A percentile compares a stretch with the other conserved stretches of the same genome.
These are phyloP conservation scores for Coregonus suidteri DNA, from an alignment of 2,797 vertebrate species.

Conservation along the genomic window DNA sequence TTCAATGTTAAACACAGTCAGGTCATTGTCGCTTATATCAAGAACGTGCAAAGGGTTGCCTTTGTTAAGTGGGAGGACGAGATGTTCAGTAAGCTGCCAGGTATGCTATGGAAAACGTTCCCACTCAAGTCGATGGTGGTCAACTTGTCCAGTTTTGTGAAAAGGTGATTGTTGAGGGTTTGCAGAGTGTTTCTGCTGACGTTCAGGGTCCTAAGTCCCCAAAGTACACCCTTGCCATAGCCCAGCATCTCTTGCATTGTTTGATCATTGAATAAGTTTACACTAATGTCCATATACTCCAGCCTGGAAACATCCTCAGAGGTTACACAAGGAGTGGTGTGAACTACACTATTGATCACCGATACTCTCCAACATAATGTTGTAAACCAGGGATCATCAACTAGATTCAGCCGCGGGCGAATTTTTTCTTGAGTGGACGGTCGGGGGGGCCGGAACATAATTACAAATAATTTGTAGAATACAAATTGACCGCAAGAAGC, in stretches of 20 bases:
- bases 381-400: slow-evolving; percentile 10
- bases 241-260: slow-evolving; percentile 66
- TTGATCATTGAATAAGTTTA: slow-evolving; percentile 68
- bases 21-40: slow-evolving; percentile 74
- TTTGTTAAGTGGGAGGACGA: slow-evolving; percentile 61
- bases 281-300: slow-evolving; percentile 72
- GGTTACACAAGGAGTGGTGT: slow-evolving; percentile 65
- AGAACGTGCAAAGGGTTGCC: slow-evolving; percentile 63
- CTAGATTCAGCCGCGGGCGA: too few relatives aligned
- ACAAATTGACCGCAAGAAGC: too few relatives aligned
- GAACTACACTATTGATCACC: slow-evolving; percentile 63
- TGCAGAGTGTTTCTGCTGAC: slow-evolving; percentile 71
- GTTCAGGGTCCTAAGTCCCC: slow-evolving; percentile 68
- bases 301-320: slow-evolving; percentile 50
- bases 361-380: slow-evolving; percentile 60
- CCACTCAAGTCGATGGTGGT: slow-evolving; percentile 73
- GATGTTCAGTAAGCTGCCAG: slow-evolving; percentile 69
- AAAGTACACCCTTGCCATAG: slow-evolving; percentile 28
- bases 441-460: too few relatives aligned
- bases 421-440: too few relatives aligned
- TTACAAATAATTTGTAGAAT: too few relatives aligned
- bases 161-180: slow-evolving; percentile 50
- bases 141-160: slow-evolving; percentile 57
- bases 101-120: slow-evolving; percentile 64
- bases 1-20: slow-evolving; percentile 63